Evolutionary conservation across 2,888 invertebrate species (phyloP).

Genomic region (Amphiduros pacificus): DNA sequence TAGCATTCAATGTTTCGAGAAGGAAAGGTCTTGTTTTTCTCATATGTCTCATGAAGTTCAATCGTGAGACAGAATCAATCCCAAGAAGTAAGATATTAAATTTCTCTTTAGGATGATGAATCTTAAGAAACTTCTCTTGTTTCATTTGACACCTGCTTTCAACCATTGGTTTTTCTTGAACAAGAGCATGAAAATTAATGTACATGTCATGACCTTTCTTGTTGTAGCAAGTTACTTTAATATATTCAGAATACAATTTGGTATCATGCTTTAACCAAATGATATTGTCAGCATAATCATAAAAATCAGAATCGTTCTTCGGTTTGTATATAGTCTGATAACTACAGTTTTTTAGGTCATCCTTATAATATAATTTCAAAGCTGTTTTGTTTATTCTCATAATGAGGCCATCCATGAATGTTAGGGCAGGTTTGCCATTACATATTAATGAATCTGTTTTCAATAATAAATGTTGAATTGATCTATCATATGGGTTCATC

Average conservation of each 20-base stretch:
- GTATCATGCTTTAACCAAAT: slow-evolving; percentile 30
- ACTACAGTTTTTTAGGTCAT: slow-evolving; percentile 42
- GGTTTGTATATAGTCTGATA: slow-evolving; percentile 43
- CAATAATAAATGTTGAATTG: slow-evolving; percentile 34
- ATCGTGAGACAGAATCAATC: slow-evolving; percentile 80
- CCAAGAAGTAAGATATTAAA: slow-evolving; percentile 64
- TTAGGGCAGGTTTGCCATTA: slow-evolving; percentile 35
- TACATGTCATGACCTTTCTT: slow-evolving; percentile 36
- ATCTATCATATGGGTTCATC: slow-evolving; percentile 45
- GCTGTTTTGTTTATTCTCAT: slow-evolving; percentile 37
- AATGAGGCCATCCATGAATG: slow-evolving; percentile 37
- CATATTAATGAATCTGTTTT: slow-evolving; percentile 34
- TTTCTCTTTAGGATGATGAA: no score
- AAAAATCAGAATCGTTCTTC: slow-evolving; percentile 20
- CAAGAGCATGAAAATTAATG: slow-evolving; percentile 47
- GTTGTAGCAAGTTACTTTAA: slow-evolving; percentile 42
- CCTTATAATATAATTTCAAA: slow-evolving; percentile 29
- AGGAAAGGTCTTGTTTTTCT: slow-evolving; percentile 68
- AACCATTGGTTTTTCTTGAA: slow-evolving; percentile 35
- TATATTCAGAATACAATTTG: slow-evolving; percentile 39
- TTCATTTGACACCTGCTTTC: slow-evolving; percentile 12
- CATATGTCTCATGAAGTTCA: slow-evolving; percentile 83
- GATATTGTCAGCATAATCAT: slow-evolving; percentile 29
- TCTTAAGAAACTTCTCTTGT: slow-evolving; percentile 22
- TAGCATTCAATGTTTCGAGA: slow-evolving; percentile 67